Evolutionary conservation across 2,888 invertebrate species (phyloP).

Genomic region (Saturnia pavonia): DNA sequence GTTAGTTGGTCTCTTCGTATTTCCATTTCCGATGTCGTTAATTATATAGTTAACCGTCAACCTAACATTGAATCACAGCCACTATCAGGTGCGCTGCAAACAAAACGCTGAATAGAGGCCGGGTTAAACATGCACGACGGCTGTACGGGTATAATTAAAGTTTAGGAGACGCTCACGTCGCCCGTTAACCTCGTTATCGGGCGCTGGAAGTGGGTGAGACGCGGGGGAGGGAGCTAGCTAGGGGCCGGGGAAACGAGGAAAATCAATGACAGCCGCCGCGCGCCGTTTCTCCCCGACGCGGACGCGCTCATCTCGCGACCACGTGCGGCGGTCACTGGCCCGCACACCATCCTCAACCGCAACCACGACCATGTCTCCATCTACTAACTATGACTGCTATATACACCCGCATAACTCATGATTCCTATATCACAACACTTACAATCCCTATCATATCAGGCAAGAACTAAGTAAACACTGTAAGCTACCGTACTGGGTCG

Average conservation of each 20-base stretch:
- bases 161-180: slow-evolving; percentile 82
- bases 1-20: slow-evolving; percentile 44
- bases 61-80: slow-evolving; percentile 66
- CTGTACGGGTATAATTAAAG: slow-evolving; percentile 82
- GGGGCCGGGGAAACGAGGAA: slow-evolving; percentile 72
- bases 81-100: slow-evolving; percentile 77
- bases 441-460: neutral
- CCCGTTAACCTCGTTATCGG: slow-evolving; percentile 83
- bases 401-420: neutral
- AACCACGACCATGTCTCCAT: slow-evolving; percentile 36
- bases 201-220: slow-evolving; percentile 82
- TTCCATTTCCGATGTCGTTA: slow-evolving; percentile 61
- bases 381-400: slow-evolving; percentile 30
- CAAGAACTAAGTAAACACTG: slow-evolving; percentile 36
- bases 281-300: slow-evolving; percentile 77
- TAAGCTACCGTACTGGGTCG: slow-evolving; percentile 41
- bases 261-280: slow-evolving; percentile 82
- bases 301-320: slow-evolving; percentile 79
- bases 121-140: slow-evolving; percentile 80
- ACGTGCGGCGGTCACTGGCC: slow-evolving; percentile 81
- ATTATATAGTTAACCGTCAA: slow-evolving; percentile 61
- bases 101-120: slow-evolving; percentile 77
- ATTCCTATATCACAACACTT: neutral
- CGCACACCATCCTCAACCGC: slow-evolving; percentile 50
- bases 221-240: slow-evolving; percentile 68